Conservation (phyloP, 2,888 invertebrate species). For the Arenicola marina region DNA sequence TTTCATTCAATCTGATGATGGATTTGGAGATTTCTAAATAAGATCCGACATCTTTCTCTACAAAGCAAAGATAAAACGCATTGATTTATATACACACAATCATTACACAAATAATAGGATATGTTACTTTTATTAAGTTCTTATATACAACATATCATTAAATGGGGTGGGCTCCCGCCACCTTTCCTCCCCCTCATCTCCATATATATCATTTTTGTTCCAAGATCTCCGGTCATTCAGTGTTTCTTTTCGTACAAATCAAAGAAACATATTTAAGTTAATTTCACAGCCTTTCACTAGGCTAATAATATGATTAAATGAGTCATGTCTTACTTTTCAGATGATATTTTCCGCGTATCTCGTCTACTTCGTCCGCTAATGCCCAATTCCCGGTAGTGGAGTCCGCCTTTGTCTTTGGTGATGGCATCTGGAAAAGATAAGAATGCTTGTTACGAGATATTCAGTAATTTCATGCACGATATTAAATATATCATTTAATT, state of each 20-base stretch:
- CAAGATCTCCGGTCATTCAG: no score
- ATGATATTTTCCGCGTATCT: constrained; percentile 42
- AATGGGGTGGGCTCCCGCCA: neutral
- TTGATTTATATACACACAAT: neutral
- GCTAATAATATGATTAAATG: neutral
- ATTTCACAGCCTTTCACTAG: neutral
- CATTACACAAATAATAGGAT: neutral
- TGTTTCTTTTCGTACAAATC: no score
- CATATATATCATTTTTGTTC: no score
- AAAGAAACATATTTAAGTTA: no score
- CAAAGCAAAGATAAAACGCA: neutral
- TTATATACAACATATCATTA: neutral
- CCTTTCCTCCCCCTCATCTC: no score
- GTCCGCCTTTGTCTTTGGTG: no score
- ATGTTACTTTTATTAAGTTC: no score
- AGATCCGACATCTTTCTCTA: constrained; percentile 44
- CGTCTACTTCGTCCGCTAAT: constrained; percentile 41
- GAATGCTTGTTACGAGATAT: no score
- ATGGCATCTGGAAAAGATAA: no score
- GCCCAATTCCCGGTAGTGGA: no score
- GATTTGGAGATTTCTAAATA: constrained; percentile 41
- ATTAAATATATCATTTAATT: no score
- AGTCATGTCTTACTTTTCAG: constrained; percentile 38
- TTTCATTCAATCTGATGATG: constrained; percentile 36
- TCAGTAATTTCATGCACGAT: no score